phyloP scores from a whole-genome alignment of 2,797 vertebrate species.

The Trichosurus vulpecula region DNA sequence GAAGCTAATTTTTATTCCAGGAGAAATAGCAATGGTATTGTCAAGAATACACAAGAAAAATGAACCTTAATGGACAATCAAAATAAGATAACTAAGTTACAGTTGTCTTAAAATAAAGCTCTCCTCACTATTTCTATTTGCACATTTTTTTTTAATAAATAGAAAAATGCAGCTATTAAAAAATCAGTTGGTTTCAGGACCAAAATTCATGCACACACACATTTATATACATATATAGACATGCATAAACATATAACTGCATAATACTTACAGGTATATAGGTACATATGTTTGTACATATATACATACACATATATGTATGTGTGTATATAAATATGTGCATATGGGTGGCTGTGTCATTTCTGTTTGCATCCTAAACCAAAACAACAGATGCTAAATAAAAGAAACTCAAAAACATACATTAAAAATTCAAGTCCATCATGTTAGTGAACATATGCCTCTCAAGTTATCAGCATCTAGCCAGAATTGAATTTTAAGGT shows the following conservation, averaged over 20 bases:
- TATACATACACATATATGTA: neutral
- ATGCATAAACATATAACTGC: neutral
- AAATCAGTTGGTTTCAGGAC: too few species aligned
- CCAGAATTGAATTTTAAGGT: slow-evolving; percentile 24
- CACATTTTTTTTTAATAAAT: neutral
- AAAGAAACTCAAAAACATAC: neutral
- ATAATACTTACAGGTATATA: neutral
- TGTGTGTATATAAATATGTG: too few species aligned
- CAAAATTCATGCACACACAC: neutral
- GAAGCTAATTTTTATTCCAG: neutral
- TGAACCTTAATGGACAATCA: neutral
- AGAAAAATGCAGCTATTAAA: neutral
- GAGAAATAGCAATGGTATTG: neutral
- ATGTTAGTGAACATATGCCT: neutral
- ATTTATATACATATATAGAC: neutral
- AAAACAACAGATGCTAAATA: too few species aligned
- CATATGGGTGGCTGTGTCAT: too few species aligned
- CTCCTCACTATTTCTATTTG: neutral
- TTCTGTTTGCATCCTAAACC: too few species aligned
- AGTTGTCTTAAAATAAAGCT: neutral
- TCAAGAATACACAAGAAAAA: neutral
- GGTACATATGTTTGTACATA: neutral
- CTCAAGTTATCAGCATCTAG: neutral
- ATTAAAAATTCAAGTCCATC: neutral
- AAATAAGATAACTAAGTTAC: neutral